phyloP scores from a whole-genome alignment of 2,113 vertebrate species.

The Hippocampus mohnikei region DNA sequence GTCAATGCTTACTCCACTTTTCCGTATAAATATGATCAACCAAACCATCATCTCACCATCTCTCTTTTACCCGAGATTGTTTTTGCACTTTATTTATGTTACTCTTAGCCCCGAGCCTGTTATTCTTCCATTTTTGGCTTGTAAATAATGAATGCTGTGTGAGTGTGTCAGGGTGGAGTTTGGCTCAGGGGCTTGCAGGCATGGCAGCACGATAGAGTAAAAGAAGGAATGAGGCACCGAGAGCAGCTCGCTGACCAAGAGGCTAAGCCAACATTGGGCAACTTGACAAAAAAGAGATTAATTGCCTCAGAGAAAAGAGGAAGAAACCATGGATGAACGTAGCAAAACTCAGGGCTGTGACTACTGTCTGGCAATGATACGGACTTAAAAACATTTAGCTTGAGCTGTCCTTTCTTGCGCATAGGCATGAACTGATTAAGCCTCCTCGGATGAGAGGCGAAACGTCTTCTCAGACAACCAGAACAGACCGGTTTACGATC shows the following conservation, averaged over 20 bases:
- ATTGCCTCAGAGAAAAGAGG: constrained; percentile 41
- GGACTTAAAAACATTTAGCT: constrained; percentile 3
- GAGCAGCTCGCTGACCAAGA: constrained; percentile 46
- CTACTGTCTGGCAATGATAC: constrained; percentile 29
- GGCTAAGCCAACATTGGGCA: constrained; percentile 62
- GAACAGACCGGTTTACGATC: neutral
- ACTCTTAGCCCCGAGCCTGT: constrained; percentile 55
- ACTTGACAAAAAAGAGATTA: constrained; percentile 49
- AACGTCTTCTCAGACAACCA: neutral
- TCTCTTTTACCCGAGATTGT: constrained; percentile 33
- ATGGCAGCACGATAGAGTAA: constrained; percentile 46
- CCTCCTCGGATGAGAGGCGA: neutral
- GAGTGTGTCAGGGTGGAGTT: constrained; percentile 60
- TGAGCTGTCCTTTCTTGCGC: neutral
- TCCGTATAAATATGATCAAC: constrained; percentile 34
- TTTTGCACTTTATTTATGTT: constrained; percentile 57
- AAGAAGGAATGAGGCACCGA: constrained; percentile 37
- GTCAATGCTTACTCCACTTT: neutral
- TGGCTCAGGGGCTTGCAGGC: constrained; percentile 53
- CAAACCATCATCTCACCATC: constrained; percentile 10
- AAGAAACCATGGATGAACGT: constrained; percentile 33
- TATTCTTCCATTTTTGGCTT: constrained; percentile 64
- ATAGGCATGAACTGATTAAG: neutral
- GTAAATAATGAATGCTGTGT: constrained; percentile 73
- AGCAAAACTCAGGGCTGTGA: constrained; percentile 29